phyloP scores from a whole-genome alignment of 2,113 vertebrate genomes.

The Columba livia region DNA sequence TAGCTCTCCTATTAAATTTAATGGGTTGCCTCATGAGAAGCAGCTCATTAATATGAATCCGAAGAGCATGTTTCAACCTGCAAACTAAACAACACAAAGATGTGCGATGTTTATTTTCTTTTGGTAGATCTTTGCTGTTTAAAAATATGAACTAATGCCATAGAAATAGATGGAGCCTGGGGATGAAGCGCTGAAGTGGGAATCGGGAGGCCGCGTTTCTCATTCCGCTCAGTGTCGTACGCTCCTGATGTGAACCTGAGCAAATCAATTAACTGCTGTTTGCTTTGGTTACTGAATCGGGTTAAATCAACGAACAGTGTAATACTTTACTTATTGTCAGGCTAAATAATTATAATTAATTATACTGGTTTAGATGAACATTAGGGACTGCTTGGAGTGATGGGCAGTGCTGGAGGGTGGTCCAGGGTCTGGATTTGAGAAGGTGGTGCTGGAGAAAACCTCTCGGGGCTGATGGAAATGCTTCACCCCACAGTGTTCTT shows the following conservation, averaged over 20 bases:
- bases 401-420: not conserved
- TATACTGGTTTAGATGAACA: not conserved
- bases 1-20: conserved; percentile 61
- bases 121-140: not conserved
- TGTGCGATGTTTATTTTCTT: conserved; percentile 24
- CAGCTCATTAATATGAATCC: conserved; percentile 63
- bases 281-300: not conserved
- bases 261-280: conserved; percentile 27
- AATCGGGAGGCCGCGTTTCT: not conserved
- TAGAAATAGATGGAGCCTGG: not conserved
- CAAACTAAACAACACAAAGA: not conserved
- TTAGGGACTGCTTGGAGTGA: not conserved
- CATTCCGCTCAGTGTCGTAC: accelerated
- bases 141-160: not conserved
- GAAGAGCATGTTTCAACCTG: conserved; percentile 30
- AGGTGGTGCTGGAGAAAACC: accelerated
- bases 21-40: conserved; percentile 59
- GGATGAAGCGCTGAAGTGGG: not conserved
- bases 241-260: not conserved
- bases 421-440: not conserved
- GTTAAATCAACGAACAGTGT: not conserved
- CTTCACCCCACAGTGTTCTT: not conserved
- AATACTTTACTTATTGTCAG: not conserved
- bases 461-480: not conserved
- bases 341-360: conserved; percentile 4